Percentiles rank a stretch among this genome's conserved stretches.
These are phyloP conservation scores for Rhamphomyia laevipes DNA, from an alignment of 2,888 invertebrate species.

Conservation along the genomic window DNA sequence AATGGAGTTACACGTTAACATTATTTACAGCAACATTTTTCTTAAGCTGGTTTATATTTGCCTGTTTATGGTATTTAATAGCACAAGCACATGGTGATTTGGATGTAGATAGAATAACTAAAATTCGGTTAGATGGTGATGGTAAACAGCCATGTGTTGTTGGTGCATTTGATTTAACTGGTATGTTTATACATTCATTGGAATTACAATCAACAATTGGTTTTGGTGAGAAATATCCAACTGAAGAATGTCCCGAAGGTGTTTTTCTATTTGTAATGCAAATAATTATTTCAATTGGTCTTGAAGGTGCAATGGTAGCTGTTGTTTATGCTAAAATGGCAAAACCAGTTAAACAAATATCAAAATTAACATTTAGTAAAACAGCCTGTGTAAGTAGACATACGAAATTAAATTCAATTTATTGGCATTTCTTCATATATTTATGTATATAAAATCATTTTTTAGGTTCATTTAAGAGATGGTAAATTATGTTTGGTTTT, in stretches of 20 bases:
- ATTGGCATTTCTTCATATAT: not conserved
- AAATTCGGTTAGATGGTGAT: constrained; percentile 31
- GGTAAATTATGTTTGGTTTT: constrained; percentile 67
- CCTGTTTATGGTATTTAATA: constrained; percentile 64
- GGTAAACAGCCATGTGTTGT: constrained; percentile 43
- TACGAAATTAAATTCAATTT: too few relatives aligned
- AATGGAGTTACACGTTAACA: constrained; percentile 86
- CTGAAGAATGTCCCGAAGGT: constrained; percentile 75
- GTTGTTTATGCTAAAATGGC: constrained; percentile 68
- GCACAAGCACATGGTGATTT: constrained; percentile 67
- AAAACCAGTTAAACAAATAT: constrained; percentile 61
- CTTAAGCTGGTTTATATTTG: constrained; percentile 67
- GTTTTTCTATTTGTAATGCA: constrained; percentile 72
- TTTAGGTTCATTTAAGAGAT: constrained; percentile 64
- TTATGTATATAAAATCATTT: constrained; percentile 1
- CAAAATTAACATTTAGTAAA: constrained; percentile 72
- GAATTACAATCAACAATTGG: constrained; percentile 81
- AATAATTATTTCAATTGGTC: constrained; percentile 52
- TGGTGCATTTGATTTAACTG: constrained; percentile 50
- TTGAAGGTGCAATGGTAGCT: constrained; percentile 47
- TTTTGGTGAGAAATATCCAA: constrained; percentile 69
- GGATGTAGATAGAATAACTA: constrained; percentile 43
- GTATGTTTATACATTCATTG: constrained; percentile 68
- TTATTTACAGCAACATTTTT: constrained; percentile 79
- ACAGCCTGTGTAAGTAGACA: constrained; percentile 51